Percentiles rank a stretch among this genome's conserved stretches.
Evolutionary conservation across 1,140 invertebrate species (phyloP).

Genomic region (Dryas iulia): DNA sequence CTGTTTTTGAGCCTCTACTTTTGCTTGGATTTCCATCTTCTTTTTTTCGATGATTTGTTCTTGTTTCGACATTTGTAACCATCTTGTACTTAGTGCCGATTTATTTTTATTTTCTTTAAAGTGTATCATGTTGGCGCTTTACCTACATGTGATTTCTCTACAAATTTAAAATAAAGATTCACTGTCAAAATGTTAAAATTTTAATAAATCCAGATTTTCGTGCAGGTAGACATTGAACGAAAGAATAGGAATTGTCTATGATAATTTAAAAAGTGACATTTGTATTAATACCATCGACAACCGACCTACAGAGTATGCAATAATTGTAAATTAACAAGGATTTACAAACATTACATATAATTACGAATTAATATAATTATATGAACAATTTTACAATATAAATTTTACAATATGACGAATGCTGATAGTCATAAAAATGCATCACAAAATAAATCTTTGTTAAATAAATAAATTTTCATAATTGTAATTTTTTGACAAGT

Average conservation of each 20-base stretch:
- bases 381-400: too few relatives aligned
- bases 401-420: too few relatives aligned
- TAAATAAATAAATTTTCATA: too few relatives aligned
- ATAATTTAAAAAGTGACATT: background rate
- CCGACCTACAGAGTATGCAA: background rate
- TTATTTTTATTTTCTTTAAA: conserved; percentile 73
- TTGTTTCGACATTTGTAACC: conserved; percentile 90
- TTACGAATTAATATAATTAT: too few relatives aligned
- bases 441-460: too few relatives aligned
- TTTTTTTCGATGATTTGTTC: conserved; percentile 90
- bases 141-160: background rate
- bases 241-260: background rate
- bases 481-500: too few relatives aligned
- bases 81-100: conserved; percentile 75
- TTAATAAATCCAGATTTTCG: background rate
- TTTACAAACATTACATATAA: too few relatives aligned
- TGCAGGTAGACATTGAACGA: background rate
- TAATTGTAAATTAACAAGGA: too few relatives aligned
- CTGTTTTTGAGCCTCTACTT: conserved; percentile 73
- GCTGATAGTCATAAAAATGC: too few relatives aligned
- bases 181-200: background rate
- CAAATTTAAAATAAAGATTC: background rate
- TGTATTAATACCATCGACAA: conserved; percentile 4
- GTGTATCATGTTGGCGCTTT: conserved; percentile 50
- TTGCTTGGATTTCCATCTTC: conserved; percentile 81